phyloP scores from a whole-genome alignment of 2,113 vertebrate species.

The Arenaria interpres region DNA sequence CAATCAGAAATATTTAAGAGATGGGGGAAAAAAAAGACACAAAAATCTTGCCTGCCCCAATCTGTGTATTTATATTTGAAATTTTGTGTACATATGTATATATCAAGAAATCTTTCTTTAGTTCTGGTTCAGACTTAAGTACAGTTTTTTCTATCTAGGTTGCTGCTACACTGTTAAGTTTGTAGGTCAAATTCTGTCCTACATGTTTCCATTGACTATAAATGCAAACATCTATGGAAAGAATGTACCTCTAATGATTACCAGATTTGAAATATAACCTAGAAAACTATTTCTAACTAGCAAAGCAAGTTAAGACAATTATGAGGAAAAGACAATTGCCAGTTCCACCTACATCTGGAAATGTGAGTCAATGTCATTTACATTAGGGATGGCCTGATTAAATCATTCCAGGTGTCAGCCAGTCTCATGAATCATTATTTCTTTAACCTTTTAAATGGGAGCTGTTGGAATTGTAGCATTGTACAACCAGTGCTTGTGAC shows the following conservation, averaged over 20 bases:
- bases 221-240: constrained; percentile 32
- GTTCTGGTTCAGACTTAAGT: background rate
- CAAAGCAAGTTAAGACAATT: constrained; percentile 51
- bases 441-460: background rate
- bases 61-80: background rate
- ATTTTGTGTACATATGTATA: background rate
- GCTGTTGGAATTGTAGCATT: background rate
- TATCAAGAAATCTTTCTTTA: background rate
- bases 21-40: background rate
- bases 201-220: constrained; percentile 2
- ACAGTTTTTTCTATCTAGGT: background rate
- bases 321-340: constrained; percentile 39
- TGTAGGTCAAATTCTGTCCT: constrained; percentile 47
- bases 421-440: constrained; percentile 42
- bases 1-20: background rate
- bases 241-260: constrained; percentile 28
- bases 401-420: constrained; percentile 16
- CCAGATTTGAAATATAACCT: constrained; percentile 37
- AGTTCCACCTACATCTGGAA: constrained; percentile 39
- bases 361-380: constrained; percentile 36
- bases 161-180: background rate
- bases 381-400: constrained; percentile 26
- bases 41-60: background rate
- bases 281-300: constrained; percentile 57
- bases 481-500: background rate